Evolutionary conservation across 2,797 vertebrate genomes (phyloP), one percentile per base, ranked within the genome.

Genomic region (Chrysocyon brachyurus): DNA sequence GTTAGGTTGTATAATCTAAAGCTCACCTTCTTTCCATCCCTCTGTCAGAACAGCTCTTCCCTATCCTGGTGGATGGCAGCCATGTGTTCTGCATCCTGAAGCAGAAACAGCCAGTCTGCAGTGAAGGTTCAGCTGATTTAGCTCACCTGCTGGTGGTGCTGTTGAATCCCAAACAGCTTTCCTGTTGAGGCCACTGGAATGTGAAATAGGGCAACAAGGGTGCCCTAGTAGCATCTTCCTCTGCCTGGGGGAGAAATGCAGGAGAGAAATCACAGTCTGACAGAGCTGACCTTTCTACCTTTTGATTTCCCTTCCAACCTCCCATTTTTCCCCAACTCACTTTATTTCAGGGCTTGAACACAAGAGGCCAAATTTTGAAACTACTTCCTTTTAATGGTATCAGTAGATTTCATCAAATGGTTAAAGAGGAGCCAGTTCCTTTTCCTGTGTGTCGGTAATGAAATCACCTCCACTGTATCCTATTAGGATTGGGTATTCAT

Each of bases 341-440:
- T 88, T 85, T 87, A 72, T 87, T 90, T 63, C 90, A 87, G 64
- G 63, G 24, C 49, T 90, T 63, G 28, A 93, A 90, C 68, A 56
- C 33, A 82, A 78, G 46, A 87, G 59, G 46, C 36, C 81, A 88
- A n/a, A 33, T 90, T 92, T 92, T 90, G 54, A 54, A 90, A 90
- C 16, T 16, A 59, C 31, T 64, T n/a, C n/a, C 56, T 77, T 59
- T 19, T 88, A 79, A 15, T 64, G 16, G 2, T 91, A 52, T 91
- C 88, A 84, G 33, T 91, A 79, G 49, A 59, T 59, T 57, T 85
- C 88, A 52, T 56, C 72, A 66, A 72, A 66, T 68, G 33, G 33
- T 82, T 87, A 56, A 81, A 82, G 14, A 68, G 28, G 33, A 90
- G n/a, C 40, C 57, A 70, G 2, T 78, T 54, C 7, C 46, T 84